Base-by-base conservation (phyloP, 1,140 invertebrate genomes). In the Lasioglossum albipes region DNA sequence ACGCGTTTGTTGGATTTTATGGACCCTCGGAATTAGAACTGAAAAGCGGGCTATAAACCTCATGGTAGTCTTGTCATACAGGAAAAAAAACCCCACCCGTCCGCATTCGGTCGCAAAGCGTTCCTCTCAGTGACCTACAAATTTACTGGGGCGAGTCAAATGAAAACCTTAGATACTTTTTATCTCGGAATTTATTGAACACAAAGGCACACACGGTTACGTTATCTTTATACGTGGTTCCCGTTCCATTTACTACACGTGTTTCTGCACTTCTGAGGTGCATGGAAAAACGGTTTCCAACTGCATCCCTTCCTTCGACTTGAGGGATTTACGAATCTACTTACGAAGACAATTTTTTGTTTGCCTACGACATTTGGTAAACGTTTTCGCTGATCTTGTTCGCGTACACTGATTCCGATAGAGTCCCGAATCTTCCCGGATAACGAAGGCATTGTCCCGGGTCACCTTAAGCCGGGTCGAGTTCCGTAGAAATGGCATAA, bases 401-500 rank as follows among this genome's bases (percentile, higher is more conserved):
- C 49, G 27, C n/a, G 72, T 62, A 18, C 13, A 20, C 16, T 2
- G 5, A 20, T 45, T 36, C 36, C 67, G 61, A 84, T 72, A 22
- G 41, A 64, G 13, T 49, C 9, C 61, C 61, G 57, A 71, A 81
- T 62, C 66, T 68, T 42, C 22, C 7, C 18, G 59, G 64, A 70
- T 84, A 81, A 82, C 84, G 80, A 89, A 90, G 88, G 79, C 72
- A 89, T 89, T 90, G 89, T 89, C 81, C 83, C 54, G 67, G 79
- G 54, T 85, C 87, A 66, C 87, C 81, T 82, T 79, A 83, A 88
- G 87, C 89, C n/a, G n/a, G 87, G 82, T 91, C 84, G 85, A 87
- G 91, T 91, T 91, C 90, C 90, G 69, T 65, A 85, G 88, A 90
- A 90, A 93, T 90, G 87, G 90, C 90, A 91, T 93, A 92, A 92